Evolutionary conservation across 2,113 vertebrate species (phyloP).

Genomic region (Osmerus mordax): DNA sequence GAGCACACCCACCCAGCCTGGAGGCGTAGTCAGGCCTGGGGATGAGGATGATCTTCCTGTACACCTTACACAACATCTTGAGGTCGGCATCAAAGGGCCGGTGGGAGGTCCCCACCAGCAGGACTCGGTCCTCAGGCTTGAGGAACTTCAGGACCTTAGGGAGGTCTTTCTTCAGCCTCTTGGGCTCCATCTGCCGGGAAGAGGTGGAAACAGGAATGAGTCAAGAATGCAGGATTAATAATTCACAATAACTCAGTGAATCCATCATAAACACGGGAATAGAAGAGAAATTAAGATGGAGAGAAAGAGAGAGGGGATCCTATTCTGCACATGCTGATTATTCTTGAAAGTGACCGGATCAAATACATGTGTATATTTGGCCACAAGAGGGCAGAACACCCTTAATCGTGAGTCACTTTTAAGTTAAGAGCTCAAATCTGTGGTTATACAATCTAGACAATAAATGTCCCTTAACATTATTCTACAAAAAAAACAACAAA

Average conservation of each 20-base stretch:
- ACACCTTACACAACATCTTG: slow-evolving; percentile 73
- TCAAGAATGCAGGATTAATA: not conserved
- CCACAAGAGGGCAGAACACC: slow-evolving; percentile 45
- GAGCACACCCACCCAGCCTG: slow-evolving; percentile 70
- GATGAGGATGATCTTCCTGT: slow-evolving; percentile 79
- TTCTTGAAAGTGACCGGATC: not conserved
- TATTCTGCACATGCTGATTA: not conserved
- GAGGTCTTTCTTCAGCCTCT: slow-evolving; percentile 73
- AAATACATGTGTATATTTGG: not conserved
- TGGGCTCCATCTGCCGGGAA: slow-evolving; percentile 65
- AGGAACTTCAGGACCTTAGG: slow-evolving; percentile 73
- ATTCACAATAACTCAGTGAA: not conserved
- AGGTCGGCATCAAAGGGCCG: slow-evolving; percentile 75
- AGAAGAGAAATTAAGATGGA: not conserved
- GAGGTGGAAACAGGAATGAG: not conserved
- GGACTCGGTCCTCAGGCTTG: slow-evolving; percentile 73
- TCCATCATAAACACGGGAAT: not conserved
- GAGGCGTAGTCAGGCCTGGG: slow-evolving; percentile 82
- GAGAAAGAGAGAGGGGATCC: not conserved
- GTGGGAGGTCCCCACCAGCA: slow-evolving; percentile 76
- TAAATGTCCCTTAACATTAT: too few species aligned
- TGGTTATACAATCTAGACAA: too few species aligned
- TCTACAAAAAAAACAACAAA: too few species aligned
- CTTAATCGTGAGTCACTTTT: not conserved
- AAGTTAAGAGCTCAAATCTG: too few species aligned